phyloP scores from a whole-genome alignment of 2,113 vertebrate species.

The Microtus pennsylvanicus region DNA sequence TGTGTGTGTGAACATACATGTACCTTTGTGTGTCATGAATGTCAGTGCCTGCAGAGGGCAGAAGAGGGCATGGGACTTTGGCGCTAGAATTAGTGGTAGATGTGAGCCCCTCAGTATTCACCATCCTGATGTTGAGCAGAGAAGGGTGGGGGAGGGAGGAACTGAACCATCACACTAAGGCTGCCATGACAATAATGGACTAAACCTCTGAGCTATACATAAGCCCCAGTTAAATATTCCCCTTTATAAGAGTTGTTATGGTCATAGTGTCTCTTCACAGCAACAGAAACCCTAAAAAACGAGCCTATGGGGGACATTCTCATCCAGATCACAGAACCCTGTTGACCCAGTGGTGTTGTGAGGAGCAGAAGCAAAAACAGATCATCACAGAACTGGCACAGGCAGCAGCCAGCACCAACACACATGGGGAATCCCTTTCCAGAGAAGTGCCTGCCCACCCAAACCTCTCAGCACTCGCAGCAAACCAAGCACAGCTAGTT shows the following conservation, averaged over 20 bases:
- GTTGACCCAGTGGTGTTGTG: background rate
- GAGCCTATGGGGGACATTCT: background rate
- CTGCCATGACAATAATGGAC: background rate
- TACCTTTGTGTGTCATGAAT: background rate
- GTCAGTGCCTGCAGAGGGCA: background rate
- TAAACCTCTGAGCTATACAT: background rate
- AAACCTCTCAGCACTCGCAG: no score
- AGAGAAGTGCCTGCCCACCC: no score
- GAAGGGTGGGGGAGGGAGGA: background rate
- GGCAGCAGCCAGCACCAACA: no score
- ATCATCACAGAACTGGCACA: no score
- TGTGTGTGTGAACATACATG: background rate
- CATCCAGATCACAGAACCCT: background rate
- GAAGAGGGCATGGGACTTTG: background rate
- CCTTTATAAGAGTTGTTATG: background rate
- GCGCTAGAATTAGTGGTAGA: background rate
- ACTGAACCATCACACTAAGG: no score
- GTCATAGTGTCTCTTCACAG: background rate
- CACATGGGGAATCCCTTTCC: no score
- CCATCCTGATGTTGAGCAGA: background rate
- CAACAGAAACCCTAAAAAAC: background rate
- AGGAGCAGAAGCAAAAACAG: no score
- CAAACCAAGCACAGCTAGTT: no score
- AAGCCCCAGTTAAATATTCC: background rate
- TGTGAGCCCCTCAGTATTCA: background rate